Conservation (phyloP, 2,888 invertebrate species). For the Lycocerus yunnanus region DNA sequence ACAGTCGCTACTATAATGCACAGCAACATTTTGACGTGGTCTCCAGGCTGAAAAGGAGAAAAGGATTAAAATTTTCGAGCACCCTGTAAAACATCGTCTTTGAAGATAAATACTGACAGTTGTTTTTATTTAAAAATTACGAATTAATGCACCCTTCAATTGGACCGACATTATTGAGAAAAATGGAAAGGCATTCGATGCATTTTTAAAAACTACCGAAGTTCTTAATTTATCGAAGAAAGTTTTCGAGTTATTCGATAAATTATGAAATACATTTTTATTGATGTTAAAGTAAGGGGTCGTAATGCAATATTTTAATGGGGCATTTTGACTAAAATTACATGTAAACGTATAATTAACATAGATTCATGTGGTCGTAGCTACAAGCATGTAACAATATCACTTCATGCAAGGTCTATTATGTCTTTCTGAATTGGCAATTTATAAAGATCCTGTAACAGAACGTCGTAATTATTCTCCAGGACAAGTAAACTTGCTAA, state of each 20-base stretch:
- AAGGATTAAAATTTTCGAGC: background rate
- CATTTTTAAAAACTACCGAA: background rate
- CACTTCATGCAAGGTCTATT: slow-evolving; percentile 30
- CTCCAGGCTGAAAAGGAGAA: slow-evolving; percentile 16
- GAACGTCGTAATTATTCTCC: background rate
- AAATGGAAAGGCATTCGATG: background rate
- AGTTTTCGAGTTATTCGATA: background rate
- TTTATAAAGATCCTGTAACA: slow-evolving; percentile 30
- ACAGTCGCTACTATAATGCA: slow-evolving; percentile 15
- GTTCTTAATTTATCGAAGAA: too few species aligned
- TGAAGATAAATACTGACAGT: background rate
- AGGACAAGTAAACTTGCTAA: background rate
- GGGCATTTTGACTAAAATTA: background rate
- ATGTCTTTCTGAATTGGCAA: slow-evolving; percentile 21
- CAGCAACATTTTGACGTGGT: slow-evolving; percentile 10
- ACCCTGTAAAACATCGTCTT: background rate
- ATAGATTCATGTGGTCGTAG: background rate
- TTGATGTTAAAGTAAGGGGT: background rate
- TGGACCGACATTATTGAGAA: background rate
- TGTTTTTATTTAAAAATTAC: background rate
- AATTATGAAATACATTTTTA: background rate
- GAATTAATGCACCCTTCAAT: background rate
- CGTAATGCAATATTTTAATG: background rate
- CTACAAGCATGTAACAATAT: slow-evolving; percentile 12
- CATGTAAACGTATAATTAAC: background rate